Percentiles rank a stretch among this genome's conserved stretches.
phyloP scores from a whole-genome alignment of 2,797 vertebrate genomes.

The Artibeus lituratus region DNA sequence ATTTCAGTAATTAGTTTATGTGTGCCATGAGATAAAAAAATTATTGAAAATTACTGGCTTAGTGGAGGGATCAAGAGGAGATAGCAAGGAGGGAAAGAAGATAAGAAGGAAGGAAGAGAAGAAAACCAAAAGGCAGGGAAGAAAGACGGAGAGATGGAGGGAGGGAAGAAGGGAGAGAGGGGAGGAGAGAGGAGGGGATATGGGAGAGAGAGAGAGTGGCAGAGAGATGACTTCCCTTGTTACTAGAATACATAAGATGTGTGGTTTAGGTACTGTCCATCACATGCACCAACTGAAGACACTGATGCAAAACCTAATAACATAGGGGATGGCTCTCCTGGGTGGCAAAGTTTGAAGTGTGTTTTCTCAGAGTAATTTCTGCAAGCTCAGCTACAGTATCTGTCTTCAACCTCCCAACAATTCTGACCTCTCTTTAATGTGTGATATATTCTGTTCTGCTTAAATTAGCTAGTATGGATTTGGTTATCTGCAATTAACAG shows the following conservation, averaged over 20 bases:
- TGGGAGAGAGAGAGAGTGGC: rapidly evolving
- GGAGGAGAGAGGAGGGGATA: not conserved
- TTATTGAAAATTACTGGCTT: too few species aligned
- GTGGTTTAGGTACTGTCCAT: not conserved
- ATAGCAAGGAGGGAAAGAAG: rapidly evolving
- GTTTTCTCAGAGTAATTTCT: not conserved
- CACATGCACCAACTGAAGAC: not conserved
- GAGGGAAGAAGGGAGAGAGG: rapidly evolving
- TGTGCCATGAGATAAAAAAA: too few species aligned
- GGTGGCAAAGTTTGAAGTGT: not conserved
- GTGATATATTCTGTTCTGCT: not conserved
- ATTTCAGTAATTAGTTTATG: too few species aligned
- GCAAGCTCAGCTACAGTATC: not conserved
- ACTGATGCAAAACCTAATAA: not conserved
- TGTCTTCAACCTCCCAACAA: not conserved
- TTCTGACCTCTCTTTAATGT: not conserved
- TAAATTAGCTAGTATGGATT: not conserved
- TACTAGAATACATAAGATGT: not conserved
- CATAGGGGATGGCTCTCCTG: not conserved
- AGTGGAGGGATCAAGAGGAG: not conserved
- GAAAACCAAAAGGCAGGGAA: not conserved
- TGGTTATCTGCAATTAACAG: not conserved
- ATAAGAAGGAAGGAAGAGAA: not conserved
- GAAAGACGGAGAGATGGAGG: too few species aligned
- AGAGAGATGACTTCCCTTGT: not conserved